Percentiles rank a stretch among this genome's conserved stretches.
Evolutionary conservation across 2,888 invertebrate species (phyloP).

Genomic region (Omphaloscelis lunosa): DNA sequence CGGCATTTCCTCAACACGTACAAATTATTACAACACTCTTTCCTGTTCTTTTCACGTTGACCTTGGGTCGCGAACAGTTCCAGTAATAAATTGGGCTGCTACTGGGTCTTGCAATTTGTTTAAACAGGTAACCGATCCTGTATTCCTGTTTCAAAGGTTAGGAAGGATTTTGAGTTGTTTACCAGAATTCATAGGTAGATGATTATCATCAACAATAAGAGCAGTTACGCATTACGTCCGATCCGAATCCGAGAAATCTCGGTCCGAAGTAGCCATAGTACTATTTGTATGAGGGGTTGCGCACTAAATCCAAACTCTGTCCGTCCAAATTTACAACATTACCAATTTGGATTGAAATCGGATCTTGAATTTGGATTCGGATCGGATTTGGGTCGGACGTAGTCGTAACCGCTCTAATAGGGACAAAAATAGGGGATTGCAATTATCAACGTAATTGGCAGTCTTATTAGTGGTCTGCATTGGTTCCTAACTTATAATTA

Average conservation of each 20-base stretch:
- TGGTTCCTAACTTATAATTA: neutral
- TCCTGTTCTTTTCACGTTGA: conserved; percentile 26
- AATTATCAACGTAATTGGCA: neutral
- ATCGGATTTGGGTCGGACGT: too few species aligned
- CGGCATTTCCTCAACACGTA: conserved; percentile 40
- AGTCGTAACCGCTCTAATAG: neutral
- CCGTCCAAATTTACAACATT: too few species aligned
- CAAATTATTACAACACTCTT: conserved; percentile 27
- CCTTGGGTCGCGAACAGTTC: conserved; percentile 16
- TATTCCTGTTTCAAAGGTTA: too few species aligned
- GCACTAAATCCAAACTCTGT: too few species aligned
- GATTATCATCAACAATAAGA: too few species aligned
- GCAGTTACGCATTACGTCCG: too few species aligned
- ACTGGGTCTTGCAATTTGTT: conserved; percentile 22
- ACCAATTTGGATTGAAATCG: too few species aligned
- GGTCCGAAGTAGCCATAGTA: too few species aligned
- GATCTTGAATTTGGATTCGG: too few species aligned
- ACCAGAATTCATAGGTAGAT: neutral
- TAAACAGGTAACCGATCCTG: neutral
- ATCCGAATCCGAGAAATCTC: too few species aligned
- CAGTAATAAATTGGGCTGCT: neutral
- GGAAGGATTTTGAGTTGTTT: neutral
- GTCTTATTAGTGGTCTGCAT: neutral
- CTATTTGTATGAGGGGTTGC: too few species aligned
- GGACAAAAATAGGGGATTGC: neutral